Evolutionary conservation across 2,888 invertebrate species (phyloP).

Genomic region (Andricus curvator): DNA sequence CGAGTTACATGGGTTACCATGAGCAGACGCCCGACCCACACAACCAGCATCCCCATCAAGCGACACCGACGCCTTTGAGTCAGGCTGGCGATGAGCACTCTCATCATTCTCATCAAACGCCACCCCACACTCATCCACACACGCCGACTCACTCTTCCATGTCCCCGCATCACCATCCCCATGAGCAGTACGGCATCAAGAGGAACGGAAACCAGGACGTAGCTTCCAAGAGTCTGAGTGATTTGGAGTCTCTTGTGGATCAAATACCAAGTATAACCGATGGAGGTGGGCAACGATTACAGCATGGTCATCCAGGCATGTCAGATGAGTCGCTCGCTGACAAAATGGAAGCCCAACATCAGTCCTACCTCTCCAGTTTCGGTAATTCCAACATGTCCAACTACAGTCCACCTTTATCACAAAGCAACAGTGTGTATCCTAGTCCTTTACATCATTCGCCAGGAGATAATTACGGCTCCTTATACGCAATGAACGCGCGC

Average conservation of each 20-base stretch:
- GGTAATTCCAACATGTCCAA: conserved; percentile 67
- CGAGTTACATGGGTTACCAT: conserved; percentile 74
- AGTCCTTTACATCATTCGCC: conserved; percentile 68
- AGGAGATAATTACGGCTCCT: conserved; percentile 69
- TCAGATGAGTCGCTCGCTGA: conserved; percentile 70
- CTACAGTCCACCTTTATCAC: conserved; percentile 73
- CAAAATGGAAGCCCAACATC: conserved; percentile 70
- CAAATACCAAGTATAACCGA: conserved; percentile 94
- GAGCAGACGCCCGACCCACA: conserved; percentile 70
- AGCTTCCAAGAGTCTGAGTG: conserved; percentile 91
- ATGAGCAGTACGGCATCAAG: conserved; percentile 75
- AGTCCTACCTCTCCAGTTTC: conserved; percentile 63
- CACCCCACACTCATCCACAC: conserved; percentile 73
- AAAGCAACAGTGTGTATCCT: conserved; percentile 67
- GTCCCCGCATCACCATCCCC: conserved; percentile 71
- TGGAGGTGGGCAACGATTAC: conserved; percentile 78
- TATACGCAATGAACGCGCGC: conserved; percentile 71
- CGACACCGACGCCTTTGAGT: conserved; percentile 72
- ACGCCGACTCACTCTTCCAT: conserved; percentile 74
- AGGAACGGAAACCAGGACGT: conserved; percentile 83
- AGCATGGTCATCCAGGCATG: conserved; percentile 67
- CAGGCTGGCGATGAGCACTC: conserved; percentile 71
- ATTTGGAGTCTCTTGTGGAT: conserved; percentile 92
- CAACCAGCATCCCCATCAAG: conserved; percentile 72
- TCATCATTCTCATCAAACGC: conserved; percentile 75